Evolutionary conservation across 2,888 invertebrate species (phyloP).

Genomic region (Pseudeuparius sepicola): DNA sequence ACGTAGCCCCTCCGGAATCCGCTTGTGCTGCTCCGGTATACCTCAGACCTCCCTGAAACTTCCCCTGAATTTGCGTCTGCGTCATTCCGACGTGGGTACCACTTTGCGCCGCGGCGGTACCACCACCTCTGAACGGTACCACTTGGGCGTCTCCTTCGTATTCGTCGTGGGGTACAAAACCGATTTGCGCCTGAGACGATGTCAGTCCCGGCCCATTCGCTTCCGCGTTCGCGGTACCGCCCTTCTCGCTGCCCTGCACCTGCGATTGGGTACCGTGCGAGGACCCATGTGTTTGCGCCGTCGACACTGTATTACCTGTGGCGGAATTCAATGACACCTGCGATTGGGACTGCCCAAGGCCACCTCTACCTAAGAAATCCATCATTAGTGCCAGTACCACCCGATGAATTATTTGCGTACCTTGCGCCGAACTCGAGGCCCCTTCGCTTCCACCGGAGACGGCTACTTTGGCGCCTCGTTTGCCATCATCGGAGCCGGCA

Average conservation of each 20-base stretch:
- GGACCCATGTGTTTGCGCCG: constrained; percentile 64
- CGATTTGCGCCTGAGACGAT: constrained; percentile 81
- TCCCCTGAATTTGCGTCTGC: constrained; percentile 74
- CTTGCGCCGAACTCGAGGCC: constrained; percentile 65
- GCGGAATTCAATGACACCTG: constrained; percentile 67
- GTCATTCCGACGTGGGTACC: constrained; percentile 66
- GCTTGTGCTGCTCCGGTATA: constrained; percentile 68
- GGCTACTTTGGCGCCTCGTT: constrained; percentile 59
- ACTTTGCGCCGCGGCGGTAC: constrained; percentile 69
- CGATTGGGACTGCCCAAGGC: constrained; percentile 64
- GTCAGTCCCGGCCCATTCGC: constrained; percentile 76
- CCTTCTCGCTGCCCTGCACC: constrained; percentile 72
- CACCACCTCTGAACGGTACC: constrained; percentile 61
- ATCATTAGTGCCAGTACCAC: no score
- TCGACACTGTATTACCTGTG: constrained; percentile 65
- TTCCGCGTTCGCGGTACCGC: constrained; percentile 79
- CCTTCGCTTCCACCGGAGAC: constrained; percentile 65
- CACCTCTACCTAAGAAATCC: no score
- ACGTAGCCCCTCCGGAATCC: constrained; percentile 54
- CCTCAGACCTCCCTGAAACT: constrained; percentile 37
- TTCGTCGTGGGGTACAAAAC: constrained; percentile 66
- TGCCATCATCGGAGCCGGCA: constrained; percentile 66
- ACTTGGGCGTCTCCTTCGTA: constrained; percentile 44
- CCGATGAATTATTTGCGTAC: no score
- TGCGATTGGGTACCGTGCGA: constrained; percentile 65